A percentile compares a stretch with the other conserved stretches of the same genome.
These are phyloP conservation scores for Marmota monax DNA, from an alignment of 2,113 vertebrate species.

Conservation along the genomic window DNA sequence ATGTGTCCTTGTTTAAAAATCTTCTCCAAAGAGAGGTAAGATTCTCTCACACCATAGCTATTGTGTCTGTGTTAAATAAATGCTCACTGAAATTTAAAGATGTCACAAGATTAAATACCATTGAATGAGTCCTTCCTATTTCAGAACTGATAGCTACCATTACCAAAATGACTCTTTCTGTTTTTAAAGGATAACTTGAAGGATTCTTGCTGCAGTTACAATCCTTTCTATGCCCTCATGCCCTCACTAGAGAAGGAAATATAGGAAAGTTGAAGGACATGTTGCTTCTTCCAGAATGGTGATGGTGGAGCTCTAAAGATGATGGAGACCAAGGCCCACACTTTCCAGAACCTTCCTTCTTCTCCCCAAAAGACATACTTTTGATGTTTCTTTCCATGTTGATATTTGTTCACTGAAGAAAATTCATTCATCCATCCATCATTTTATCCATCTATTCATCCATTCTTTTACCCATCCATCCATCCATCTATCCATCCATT, in stretches of 20 bases:
- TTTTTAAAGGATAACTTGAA: not conserved
- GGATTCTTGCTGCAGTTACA: not conserved
- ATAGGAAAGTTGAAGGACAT: too few species aligned
- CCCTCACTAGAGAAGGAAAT: not conserved
- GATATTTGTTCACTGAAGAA: not conserved
- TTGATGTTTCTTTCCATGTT: not conserved
- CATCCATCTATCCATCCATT: not conserved
- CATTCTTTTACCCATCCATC: not conserved
- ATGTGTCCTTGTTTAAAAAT: not conserved
- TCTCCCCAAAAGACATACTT: not conserved
- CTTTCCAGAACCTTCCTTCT: not conserved
- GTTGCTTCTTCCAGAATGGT: fast-evolving
- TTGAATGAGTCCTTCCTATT: not conserved
- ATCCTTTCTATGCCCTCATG: not conserved
- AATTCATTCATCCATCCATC: not conserved
- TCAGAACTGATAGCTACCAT: not conserved
- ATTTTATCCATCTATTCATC: not conserved
- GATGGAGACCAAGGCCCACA: not conserved
- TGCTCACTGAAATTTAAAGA: not conserved
- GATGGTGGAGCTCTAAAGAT: not conserved
- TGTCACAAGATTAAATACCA: not conserved
- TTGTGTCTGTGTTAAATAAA: not conserved
- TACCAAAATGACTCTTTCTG: not conserved
- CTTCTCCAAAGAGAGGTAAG: not conserved
- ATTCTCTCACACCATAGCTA: not conserved